Conservation (phyloP, 2,888 invertebrate species). For the Drosophila emarginata region DNA sequence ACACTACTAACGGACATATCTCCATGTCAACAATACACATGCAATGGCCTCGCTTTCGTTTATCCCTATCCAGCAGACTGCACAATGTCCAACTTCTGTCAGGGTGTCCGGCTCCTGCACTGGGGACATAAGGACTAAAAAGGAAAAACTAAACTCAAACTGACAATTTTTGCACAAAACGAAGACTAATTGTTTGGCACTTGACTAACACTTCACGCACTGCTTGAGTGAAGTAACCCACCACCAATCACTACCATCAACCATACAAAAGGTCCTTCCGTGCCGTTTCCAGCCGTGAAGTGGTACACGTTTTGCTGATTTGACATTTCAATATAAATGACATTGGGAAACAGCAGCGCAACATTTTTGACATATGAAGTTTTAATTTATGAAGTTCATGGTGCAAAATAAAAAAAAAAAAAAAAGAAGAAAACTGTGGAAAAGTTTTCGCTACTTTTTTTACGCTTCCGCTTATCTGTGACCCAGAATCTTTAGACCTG, state of each 20-base stretch:
- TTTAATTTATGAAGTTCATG: conserved; percentile 71
- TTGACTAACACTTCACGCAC: conserved; percentile 35
- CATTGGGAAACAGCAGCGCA: conserved; percentile 32
- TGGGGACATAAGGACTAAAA: background rate
- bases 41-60: conserved; percentile 17
- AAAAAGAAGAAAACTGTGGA: conserved; percentile 10
- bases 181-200: conserved; percentile 47
- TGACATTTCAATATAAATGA: conserved; percentile 73
- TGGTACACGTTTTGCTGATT: conserved; percentile 58
- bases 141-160: conserved; percentile 21
- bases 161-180: conserved; percentile 36
- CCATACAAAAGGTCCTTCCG: background rate
- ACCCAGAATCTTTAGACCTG: conserved; percentile 59
- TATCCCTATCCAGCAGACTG: conserved; percentile 13
- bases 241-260: background rate
- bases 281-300: background rate
- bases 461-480: conserved; percentile 50
- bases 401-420: conserved; percentile 24
- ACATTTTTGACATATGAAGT: conserved; percentile 70
- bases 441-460: conserved; percentile 40
- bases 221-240: conserved; percentile 11
- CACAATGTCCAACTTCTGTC: conserved; percentile 2
- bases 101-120: background rate
- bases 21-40: conserved; percentile 23
- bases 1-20: conserved; percentile 10